Evolutionary conservation across 2,888 invertebrate genomes (phyloP), one percentile per base, ranked within the genome.

Genomic region (Slavum lentiscoides): DNA sequence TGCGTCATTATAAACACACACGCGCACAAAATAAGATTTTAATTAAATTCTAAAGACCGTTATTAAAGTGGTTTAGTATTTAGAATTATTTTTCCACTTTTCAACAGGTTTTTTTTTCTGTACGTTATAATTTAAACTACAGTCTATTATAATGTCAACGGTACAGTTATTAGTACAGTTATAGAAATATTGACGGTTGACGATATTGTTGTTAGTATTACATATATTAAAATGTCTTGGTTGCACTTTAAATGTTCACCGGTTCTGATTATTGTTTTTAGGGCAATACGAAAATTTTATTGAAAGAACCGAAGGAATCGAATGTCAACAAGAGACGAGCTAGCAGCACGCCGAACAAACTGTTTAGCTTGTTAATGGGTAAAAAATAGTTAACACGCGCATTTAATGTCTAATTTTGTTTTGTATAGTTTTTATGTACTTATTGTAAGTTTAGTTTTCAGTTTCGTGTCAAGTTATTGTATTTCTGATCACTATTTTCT

Each of bases 291-390:
- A 80, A 80, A 72, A 58, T 21, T 2, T 0, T 55, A 58, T 43
- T 72, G 5, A 80, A 80, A 64, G 80, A 80, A 72, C n/a, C 55
- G n/a, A 80, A 80, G 66, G 80, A 80, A 43, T n/a, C 64, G 4
- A 80, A 72, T 72, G 13, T 43, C 0, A 80, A 72, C 23, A 80
- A 70, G 58, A 80, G 62, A 53, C 53, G 77, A 53, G 21, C 62
- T 21, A 77, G 77, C 30, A 77, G 64, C 19, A 80, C 80, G 7
- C 80, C 80, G 19, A 80, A 80, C 55, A 80, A 80, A 72, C 58
- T 80, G 23, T 80, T 80, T 30, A 58, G 72, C 9, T 58, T 80
- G 66, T 80, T 80, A 23, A 72, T 64, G 58, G 64, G 80, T 30
- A 80, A 80, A 64, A 80, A 72, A 58, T 55, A 55, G 8, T 55